These are phyloP conservation scores for Ganaspis brasiliensis DNA, from an alignment of 2,888 invertebrate species.

Conservation along the genomic window DNA sequence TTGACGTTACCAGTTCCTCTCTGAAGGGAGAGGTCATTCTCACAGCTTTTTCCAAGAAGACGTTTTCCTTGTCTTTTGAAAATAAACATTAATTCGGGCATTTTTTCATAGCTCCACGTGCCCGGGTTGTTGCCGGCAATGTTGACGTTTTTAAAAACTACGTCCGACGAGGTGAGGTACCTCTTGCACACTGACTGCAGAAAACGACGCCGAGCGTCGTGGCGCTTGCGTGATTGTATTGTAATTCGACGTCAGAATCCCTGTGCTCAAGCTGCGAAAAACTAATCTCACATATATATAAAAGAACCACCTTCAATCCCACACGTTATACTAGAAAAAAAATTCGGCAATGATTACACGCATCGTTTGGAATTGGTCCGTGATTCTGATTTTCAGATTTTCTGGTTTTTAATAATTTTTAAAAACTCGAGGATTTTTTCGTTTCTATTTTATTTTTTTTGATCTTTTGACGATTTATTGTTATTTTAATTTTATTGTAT, in stretches of 20 bases:
- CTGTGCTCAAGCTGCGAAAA: slow-evolving; percentile 1
- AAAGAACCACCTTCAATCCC: background rate
- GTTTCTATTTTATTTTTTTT: too few species aligned
- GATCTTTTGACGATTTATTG: too few species aligned
- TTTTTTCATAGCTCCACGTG: slow-evolving; percentile 18
- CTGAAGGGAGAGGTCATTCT: background rate
- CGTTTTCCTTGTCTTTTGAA: background rate
- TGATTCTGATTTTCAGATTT: background rate
- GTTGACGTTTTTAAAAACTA: background rate
- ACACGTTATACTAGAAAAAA: slow-evolving; percentile 13
- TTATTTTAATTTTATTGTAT: too few species aligned
- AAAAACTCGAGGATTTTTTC: too few species aligned
- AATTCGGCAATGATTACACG: background rate
- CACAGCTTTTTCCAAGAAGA: background rate
- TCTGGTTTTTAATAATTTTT: background rate
- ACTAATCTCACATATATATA: background rate
- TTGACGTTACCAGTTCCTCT: background rate
- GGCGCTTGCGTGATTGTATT: slow-evolving; percentile 61
- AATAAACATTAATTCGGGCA: background rate
- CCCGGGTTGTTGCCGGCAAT: background rate
- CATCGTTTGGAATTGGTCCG: background rate
- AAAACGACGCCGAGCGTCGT: slow-evolving; percentile 59
- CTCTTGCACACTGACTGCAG: slow-evolving; percentile 68
- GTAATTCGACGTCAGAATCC: slow-evolving; percentile 26
- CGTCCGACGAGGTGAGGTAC: slow-evolving; percentile 70